Conservation (phyloP, 2,888 invertebrate species). For the Diachrysia chrysitis region DNA sequence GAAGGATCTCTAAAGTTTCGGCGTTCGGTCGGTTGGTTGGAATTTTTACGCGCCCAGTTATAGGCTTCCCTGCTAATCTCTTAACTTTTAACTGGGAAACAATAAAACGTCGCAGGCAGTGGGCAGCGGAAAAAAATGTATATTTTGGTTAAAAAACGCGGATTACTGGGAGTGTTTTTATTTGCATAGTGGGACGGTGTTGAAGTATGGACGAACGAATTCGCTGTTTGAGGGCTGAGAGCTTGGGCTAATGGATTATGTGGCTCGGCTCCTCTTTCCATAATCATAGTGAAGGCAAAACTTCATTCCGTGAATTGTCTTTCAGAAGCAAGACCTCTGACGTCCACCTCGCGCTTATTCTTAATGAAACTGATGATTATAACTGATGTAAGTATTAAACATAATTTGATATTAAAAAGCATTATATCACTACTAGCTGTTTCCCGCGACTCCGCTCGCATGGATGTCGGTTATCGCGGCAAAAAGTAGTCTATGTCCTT, state of each 20-base stretch:
- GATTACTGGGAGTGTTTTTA: constrained; percentile 39
- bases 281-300: background rate
- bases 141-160: constrained; percentile 49
- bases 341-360: background rate
- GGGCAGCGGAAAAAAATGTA: constrained; percentile 45
- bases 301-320: background rate
- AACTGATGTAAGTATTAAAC: too few species aligned
- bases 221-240: constrained; percentile 10
- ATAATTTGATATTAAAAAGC: too few species aligned
- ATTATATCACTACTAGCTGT: too few species aligned
- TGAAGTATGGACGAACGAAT: constrained; percentile 18
- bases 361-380: too few species aligned
- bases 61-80: constrained; percentile 72
- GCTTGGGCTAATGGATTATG: constrained; percentile 10
- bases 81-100: constrained; percentile 77
- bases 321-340: background rate
- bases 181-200: constrained; percentile 21
- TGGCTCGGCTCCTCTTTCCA: background rate
- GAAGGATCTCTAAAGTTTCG: constrained; percentile 32
- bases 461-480: too few species aligned
- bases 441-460: too few species aligned
- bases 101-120: constrained; percentile 65
- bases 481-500: too few species aligned
- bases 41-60: constrained; percentile 73
- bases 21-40: constrained; percentile 58